Evolutionary conservation across 2,888 invertebrate species (phyloP), one percentile per base, ranked within the genome.

Genomic region (Drosophila hamatofila): DNA sequence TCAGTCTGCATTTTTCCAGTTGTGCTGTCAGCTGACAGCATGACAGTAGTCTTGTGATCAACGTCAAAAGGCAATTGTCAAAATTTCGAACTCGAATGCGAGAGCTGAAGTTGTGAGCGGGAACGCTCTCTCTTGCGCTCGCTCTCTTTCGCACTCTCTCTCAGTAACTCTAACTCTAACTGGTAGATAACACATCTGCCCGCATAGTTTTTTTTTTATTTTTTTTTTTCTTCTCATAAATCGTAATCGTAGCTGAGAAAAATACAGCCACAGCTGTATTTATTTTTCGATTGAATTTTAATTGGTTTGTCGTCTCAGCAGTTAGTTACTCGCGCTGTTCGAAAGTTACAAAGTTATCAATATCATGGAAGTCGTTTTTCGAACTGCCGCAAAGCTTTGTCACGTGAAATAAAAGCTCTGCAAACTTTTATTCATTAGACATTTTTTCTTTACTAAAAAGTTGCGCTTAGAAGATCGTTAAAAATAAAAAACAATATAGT

Each of bases 21-120:
- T 81, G 56, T 44, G 33, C 42, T 44, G 89, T 90, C 89, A 90
- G 89, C 91, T 90, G 89, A 89, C 90, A 71, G 69, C 82, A 78
- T 89, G 89, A 89, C 83, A 83, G 75, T 69, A 80, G 90, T 90
- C 90, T 84, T 82, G 81, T 84, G 90, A 90, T 90, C 90, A 79
- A 87, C 82, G 90, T 91, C 90, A 89, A 83, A 81, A 72, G 51
- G 65, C 67, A 81, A 79, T 81, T 89, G 90, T 89, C 89, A 89
- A 84, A 89, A 73, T 62, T 88, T 87, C 87, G 87, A 87, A 75
- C 62, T 87, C 88, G 89, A 89, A 88, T 66, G 56, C 12, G 79
- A 72, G 80, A 65, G 81, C 49, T 58, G 44, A 27, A 57, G 64
- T 42, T 58, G 18, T 14, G 25, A 18, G 30, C 33, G 61, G 60